Evolutionary conservation across 2,888 invertebrate genomes (phyloP).

Genomic region (Drosophila pegasa): DNA sequence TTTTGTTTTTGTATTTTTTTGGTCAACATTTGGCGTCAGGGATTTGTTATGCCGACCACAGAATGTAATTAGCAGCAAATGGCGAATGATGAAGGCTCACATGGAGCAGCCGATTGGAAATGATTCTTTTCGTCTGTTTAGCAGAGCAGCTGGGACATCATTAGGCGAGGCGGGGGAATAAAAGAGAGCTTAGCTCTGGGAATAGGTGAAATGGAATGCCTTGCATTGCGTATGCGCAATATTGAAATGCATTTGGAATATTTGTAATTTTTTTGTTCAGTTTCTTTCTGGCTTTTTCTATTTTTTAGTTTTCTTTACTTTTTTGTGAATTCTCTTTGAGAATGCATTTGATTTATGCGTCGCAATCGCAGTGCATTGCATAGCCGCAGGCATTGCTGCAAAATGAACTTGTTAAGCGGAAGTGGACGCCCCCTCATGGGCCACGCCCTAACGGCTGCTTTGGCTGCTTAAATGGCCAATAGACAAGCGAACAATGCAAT

Average conservation of each 20-base stretch:
- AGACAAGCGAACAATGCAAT: constrained; percentile 61
- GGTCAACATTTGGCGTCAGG: constrained; percentile 29
- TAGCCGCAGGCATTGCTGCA: constrained; percentile 30
- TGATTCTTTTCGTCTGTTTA: background rate
- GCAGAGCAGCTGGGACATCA: constrained; percentile 18
- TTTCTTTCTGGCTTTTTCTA: background rate
- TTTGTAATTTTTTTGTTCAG: background rate
- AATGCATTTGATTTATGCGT: constrained; percentile 65
- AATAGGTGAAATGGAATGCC: no score
- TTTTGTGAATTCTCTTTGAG: constrained; percentile 30
- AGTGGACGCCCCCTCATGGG: background rate
- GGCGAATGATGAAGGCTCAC: constrained; percentile 44
- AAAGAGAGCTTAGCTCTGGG: no score
- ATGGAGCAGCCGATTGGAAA: background rate
- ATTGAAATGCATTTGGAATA: constrained; percentile 31
- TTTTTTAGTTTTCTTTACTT: background rate
- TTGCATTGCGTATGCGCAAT: constrained; percentile 46
- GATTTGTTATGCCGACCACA: constrained; percentile 79
- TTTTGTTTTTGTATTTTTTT: constrained; percentile 15
- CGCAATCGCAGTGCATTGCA: constrained; percentile 21
- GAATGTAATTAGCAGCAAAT: constrained; percentile 80
- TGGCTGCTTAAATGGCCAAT: constrained; percentile 71
- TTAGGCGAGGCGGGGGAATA: constrained; percentile 16
- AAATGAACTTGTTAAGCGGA: constrained; percentile 76
- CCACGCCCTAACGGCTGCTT: constrained; percentile 2